phyloP scores from a whole-genome alignment of 2,888 invertebrate genomes.

The Rugalucina vietnamica region DNA sequence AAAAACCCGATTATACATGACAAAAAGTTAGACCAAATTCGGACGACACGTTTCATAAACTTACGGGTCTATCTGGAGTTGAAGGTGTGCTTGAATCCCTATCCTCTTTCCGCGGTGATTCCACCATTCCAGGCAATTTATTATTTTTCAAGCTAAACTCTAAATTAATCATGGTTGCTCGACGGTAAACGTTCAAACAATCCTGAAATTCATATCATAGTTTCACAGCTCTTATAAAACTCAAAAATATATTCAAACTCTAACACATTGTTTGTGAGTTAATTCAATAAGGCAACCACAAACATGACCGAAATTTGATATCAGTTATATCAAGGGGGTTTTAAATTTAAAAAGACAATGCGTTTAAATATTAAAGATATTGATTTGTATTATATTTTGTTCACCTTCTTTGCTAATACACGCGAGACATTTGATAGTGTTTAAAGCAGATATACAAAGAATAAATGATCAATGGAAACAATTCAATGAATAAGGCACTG shows the following conservation, averaged over 20 bases:
- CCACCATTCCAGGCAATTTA: background rate
- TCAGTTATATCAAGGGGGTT: background rate
- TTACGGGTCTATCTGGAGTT: background rate
- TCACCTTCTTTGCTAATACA: too few relatives aligned
- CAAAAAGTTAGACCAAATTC: too few relatives aligned
- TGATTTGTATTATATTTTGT: too few relatives aligned
- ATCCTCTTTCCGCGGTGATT: background rate
- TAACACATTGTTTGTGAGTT: background rate
- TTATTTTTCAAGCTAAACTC: conserved; percentile 3
- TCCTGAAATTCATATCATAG: background rate
- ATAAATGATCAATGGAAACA: too few relatives aligned
- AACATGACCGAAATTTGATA: conserved; percentile 6
- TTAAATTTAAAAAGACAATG: background rate
- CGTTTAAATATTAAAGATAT: background rate
- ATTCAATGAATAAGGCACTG: too few relatives aligned
- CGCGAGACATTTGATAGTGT: too few relatives aligned
- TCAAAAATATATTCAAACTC: background rate
- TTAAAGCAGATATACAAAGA: too few relatives aligned
- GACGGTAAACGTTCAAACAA: background rate
- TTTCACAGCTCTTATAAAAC: background rate
- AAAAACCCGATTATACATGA: too few relatives aligned
- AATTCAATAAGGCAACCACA: background rate
- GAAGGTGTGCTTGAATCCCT: background rate
- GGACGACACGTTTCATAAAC: too few relatives aligned
- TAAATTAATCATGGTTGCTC: conserved; percentile 1